A percentile compares a stretch with the other conserved stretches of the same genome.
Conservation (phyloP, 2,113 vertebrate species). For the Zapornia atra region DNA sequence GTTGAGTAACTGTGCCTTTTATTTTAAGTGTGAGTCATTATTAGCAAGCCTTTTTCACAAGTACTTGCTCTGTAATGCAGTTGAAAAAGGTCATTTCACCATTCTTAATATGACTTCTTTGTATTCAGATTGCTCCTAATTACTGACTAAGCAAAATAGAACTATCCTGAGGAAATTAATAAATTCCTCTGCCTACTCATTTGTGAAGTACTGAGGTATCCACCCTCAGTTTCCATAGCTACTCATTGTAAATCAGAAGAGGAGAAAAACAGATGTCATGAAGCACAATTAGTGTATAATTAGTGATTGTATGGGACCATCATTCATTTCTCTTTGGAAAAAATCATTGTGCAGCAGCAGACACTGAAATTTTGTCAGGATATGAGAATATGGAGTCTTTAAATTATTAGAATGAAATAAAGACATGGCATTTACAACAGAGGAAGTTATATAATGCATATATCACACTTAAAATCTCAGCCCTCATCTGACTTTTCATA, state of each 20-base stretch:
- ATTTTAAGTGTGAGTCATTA: not conserved
- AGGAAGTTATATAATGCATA: not conserved
- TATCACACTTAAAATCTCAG: not conserved
- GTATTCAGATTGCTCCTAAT: slow-evolving; percentile 19
- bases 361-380: not conserved
- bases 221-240: slow-evolving; percentile 55
- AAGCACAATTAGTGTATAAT: slow-evolving; percentile 14
- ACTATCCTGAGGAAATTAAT: slow-evolving; percentile 8
- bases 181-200: not conserved
- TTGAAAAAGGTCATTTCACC: slow-evolving; percentile 9
- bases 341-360: slow-evolving; percentile 20
- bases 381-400: not conserved
- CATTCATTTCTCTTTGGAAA: slow-evolving; percentile 13
- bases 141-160: slow-evolving; percentile 55
- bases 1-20: not conserved
- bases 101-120: not conserved
- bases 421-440: not conserved
- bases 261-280: slow-evolving; percentile 54
- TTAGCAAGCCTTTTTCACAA: not conserved
- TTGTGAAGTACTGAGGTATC: not conserved
- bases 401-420: not conserved
- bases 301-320: not conserved
- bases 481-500: not conserved
- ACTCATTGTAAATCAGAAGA: slow-evolving; percentile 37
- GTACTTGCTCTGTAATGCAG: not conserved